Conservation (phyloP, 2,113 vertebrate species). For the Trochalopteron elliotii region DNA sequence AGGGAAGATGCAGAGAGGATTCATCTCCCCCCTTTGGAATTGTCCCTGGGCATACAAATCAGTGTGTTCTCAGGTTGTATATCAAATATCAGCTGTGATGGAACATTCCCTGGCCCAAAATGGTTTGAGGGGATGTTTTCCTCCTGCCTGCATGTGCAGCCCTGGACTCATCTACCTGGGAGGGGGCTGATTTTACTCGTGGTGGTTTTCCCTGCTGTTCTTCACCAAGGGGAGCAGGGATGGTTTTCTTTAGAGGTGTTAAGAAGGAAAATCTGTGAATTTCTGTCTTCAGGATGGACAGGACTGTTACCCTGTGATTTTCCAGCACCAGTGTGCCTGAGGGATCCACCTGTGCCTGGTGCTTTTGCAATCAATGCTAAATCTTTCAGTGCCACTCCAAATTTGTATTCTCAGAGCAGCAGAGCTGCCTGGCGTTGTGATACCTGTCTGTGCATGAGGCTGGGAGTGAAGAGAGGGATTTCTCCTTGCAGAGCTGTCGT, state of each 20-base stretch:
- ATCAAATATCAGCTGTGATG: not conserved
- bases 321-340: not conserved
- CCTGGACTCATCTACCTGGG: not conserved
- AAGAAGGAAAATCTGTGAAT: not conserved
- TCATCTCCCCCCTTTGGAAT: not conserved
- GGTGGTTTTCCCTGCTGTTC: not conserved
- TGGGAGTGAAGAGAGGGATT: not conserved
- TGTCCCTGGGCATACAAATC: rapidly evolving
- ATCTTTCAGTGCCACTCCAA: not conserved
- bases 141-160: not conserved
- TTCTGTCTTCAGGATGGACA: not conserved
- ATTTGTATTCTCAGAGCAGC: not conserved
- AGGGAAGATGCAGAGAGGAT: not conserved
- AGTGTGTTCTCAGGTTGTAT: not conserved
- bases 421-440: not conserved
- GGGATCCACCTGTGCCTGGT: too few species aligned
- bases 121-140: not conserved
- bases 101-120: not conserved
- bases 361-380: not conserved
- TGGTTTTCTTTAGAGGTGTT: not conserved
- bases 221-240: not conserved
- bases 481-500: not conserved
- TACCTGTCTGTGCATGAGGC: not conserved
- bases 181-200: not conserved
- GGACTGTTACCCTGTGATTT: not conserved